Evolutionary conservation across 1,140 invertebrate species (phyloP), one percentile per base, ranked within the genome.

Genomic region (Radopholus similis): DNA sequence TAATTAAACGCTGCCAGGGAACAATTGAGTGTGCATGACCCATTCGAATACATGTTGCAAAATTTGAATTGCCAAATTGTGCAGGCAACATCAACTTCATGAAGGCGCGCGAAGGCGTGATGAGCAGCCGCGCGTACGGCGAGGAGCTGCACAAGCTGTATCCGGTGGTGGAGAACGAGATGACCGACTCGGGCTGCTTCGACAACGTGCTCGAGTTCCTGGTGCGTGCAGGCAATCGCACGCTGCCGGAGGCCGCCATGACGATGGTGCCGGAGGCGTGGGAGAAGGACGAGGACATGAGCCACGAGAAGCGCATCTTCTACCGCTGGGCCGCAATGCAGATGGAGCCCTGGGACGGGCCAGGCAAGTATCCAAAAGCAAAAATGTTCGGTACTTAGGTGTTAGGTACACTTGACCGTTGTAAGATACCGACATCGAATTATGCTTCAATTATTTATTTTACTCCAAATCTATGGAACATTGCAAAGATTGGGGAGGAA

Each of bases 191-290:
- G 1, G 59, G 59, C 11, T 91, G 90, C 68, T 90, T 92, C 13
- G 95, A 99, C 85, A 97, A 95, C 83, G 95, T 97, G 5, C 86
- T 98, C 1, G 95, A 99, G 84, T 98, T 98, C 84, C 85, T 99
- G 2, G 90, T 94, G 6, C 90, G 90, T 85, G 93, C 91, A 66
- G 94, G 95, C 9, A 89, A 90, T 64, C 86, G 94, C 44, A 88
- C 90, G 1, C 84, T 97, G 69, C 93, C 93, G 1, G 94, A 97
- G 86, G 93, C 94, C 68, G 91, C 97, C 23, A 95, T 97, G 91
- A 97, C 92, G 0, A 96, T 99, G 94, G 93, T 98, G 18, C 95
- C 95, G 1, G 95, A 98, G 85, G 95, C 95, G 4, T 98, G 95
- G 95, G 94, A 98, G 83, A 95, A 97, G 82, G 91, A 95, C 80